These are phyloP conservation scores for Halocynthia aurantium DNA, from an alignment of 23 tunicate species.

Conservation along the genomic window DNA sequence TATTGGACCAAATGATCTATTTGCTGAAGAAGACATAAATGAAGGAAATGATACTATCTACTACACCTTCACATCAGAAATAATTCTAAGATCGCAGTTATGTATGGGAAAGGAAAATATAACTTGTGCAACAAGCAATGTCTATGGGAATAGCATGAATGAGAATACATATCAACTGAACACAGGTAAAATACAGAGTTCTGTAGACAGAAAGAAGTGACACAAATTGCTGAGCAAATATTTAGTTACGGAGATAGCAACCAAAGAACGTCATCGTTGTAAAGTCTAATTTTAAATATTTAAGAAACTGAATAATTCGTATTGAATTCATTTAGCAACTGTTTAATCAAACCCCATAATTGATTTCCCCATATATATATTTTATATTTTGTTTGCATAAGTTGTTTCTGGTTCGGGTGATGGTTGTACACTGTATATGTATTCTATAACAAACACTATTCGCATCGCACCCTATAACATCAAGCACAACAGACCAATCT, in stretches of 20 bases:
- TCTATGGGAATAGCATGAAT: background rate
- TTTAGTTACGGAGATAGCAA: no score
- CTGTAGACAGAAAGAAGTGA: no score
- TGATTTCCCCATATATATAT: no score
- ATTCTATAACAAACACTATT: background rate
- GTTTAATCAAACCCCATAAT: no score
- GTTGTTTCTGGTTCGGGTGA: background rate
- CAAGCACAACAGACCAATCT: background rate
- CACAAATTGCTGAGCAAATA: no score
- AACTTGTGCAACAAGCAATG: background rate
- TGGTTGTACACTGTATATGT: background rate
- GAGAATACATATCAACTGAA: background rate
- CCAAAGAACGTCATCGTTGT: no score
- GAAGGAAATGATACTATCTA: background rate
- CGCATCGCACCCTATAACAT: background rate
- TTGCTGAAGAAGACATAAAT: background rate
- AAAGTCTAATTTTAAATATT: no score
- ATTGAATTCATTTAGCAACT: no score
- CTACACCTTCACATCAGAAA: background rate
- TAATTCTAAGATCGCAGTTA: constrained; percentile 1
- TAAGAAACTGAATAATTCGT: no score
- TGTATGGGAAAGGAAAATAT: constrained; percentile 9
- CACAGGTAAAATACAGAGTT: background rate
- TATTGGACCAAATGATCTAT: background rate
- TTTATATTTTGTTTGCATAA: no score